Evolutionary conservation across 2,113 vertebrate species (phyloP), one percentile per base, ranked within the genome.

Genomic region (Xiphorhynchus elegans): DNA sequence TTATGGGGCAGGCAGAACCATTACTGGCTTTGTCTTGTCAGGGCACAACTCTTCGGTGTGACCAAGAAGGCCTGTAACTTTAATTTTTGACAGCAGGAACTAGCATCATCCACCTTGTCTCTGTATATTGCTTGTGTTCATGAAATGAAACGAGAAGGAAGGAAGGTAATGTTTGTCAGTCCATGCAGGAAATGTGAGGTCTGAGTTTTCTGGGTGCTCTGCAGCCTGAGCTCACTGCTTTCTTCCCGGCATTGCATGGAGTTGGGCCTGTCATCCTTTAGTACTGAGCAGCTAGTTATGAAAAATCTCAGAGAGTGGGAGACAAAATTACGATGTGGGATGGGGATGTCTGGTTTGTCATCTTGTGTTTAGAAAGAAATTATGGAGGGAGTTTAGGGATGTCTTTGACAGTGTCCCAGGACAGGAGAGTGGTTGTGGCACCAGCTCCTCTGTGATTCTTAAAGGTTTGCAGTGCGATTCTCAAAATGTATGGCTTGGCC

Each of bases 371-470:
- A 55, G 39, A 50, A 82, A 82, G 25, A 82, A 62, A 16, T 62
- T n/a, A 33, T 4, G 3, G 47, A 67, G 4, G 14, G 5, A 1
- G 0, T 23, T 68, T 70, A 35, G 3, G 7, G 6, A 4, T 74
- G 13, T 63, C 56, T 82, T 75, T 39, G 19, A 10, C 64, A 10
- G 12, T 66, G 3, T 85, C 19, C 70, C 26, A 46, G 66, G 26
- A 28, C 11, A 50, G 35, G 44, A 70, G 21, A 6, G 35, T 44
- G 40, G 10, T 70, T 79, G 33, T 60, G 35, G 14, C 26, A 56
- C 26, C 12, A 72, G 7, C 23, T 83, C 13, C 24, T 17, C 39
- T 63, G 35, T 53, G 39, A 44, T 6, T 64, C 9, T 66, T 87
- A 16, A 23, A 87, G 63, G 47, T 23, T 83, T 85, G 10, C 18